phyloP scores from a whole-genome alignment of 2,113 vertebrate genomes.

The Erythrocercus mccallii region DNA sequence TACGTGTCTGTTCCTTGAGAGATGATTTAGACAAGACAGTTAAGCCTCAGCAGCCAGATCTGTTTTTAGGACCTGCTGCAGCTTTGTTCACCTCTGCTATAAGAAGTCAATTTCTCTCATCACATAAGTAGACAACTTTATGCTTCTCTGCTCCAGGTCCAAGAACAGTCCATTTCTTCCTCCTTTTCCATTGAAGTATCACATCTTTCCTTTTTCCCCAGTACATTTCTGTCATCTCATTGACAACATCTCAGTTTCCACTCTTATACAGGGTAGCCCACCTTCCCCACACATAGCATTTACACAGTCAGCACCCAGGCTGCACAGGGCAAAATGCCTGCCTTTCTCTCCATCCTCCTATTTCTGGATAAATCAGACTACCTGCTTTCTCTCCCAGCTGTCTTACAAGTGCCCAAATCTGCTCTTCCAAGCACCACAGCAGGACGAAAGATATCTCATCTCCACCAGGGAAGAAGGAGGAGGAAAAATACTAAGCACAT shows the following conservation, averaged over 20 bases:
- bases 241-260: not conserved
- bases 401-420: not conserved
- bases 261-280: not conserved
- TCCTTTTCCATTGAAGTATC: not conserved
- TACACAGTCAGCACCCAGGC: not conserved
- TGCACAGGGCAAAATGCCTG: accelerated
- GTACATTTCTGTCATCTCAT: not conserved
- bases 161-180: not conserved
- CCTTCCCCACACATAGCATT: not conserved
- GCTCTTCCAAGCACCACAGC: not conserved
- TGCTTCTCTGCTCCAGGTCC: not conserved
- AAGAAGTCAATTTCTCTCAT: not conserved
- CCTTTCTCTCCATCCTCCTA: not conserved
- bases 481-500: not conserved
- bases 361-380: not conserved
- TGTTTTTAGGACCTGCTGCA: not conserved
- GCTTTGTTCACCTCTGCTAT: not conserved
- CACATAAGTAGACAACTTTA: not conserved
- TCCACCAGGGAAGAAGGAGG: not conserved
- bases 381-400: not conserved
- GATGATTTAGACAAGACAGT: not conserved
- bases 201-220: not conserved
- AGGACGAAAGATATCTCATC: not conserved
- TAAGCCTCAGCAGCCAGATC: not conserved
- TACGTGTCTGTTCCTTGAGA: not conserved